These are phyloP conservation scores for Epinotia ramella DNA, from an alignment of 2,888 invertebrate species.

Conservation along the genomic window DNA sequence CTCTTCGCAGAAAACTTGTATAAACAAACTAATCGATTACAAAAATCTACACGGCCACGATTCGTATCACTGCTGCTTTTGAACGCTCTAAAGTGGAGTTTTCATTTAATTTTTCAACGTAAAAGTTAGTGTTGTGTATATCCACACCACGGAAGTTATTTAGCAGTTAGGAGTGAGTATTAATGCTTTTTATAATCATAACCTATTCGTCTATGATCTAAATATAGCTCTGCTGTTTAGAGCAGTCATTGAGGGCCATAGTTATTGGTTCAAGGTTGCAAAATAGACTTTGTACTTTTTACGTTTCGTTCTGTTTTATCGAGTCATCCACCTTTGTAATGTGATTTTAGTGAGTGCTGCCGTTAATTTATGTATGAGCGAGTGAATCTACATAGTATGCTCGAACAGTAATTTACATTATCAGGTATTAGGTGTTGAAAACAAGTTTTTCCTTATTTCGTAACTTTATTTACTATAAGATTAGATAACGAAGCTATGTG, in stretches of 20 bases:
- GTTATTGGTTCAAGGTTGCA: constrained; percentile 52
- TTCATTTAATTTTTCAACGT: not conserved
- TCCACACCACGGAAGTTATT: not conserved
- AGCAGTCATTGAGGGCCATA: not conserved
- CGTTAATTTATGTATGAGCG: not conserved
- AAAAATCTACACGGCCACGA: constrained; percentile 25
- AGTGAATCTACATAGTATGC: not conserved
- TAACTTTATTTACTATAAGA: not conserved
- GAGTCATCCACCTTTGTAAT: not conserved
- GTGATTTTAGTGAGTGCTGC: not conserved
- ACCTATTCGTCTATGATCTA: constrained; percentile 42
- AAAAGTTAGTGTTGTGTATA: constrained; percentile 7
- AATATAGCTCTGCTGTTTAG: constrained; percentile 37
- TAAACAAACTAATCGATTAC: constrained; percentile 23
- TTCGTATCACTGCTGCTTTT: not conserved
- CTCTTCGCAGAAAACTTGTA: constrained; percentile 30
- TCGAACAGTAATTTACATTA: not conserved
- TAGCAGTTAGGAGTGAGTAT: constrained; percentile 21
- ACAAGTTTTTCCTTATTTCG: not conserved
- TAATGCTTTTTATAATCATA: constrained; percentile 30
- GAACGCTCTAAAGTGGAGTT: constrained; percentile 8
- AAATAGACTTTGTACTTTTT: constrained; percentile 54
- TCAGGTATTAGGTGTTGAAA: not conserved
- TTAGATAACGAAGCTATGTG: constrained; percentile 9
- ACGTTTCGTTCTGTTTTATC: constrained; percentile 29